Evolutionary conservation across 2,888 invertebrate species (phyloP).

Genomic region (Luperina nickerlii): DNA sequence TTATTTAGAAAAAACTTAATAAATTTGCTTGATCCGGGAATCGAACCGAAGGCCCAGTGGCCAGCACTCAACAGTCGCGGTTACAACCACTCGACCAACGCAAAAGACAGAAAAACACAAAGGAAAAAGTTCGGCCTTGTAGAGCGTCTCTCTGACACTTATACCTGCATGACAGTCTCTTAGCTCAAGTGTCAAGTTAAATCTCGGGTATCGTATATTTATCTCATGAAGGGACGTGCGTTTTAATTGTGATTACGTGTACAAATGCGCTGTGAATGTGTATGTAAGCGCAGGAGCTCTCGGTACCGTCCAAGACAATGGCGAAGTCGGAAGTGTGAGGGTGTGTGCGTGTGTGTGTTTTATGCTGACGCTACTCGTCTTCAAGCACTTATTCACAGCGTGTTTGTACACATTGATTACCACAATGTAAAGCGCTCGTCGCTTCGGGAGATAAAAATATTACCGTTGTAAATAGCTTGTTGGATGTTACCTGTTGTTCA

Average conservation of each 20-base stretch:
- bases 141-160: not conserved
- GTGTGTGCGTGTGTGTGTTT: not conserved
- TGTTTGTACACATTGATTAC: not conserved
- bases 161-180: not conserved
- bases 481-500: constrained; percentile 73
- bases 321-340: not conserved
- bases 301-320: not conserved
- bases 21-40: not conserved
- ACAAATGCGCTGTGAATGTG: not conserved
- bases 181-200: not conserved
- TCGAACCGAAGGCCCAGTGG: not conserved
- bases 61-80: too few relatives aligned
- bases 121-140: not conserved
- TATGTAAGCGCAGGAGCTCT: not conserved
- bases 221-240: not conserved
- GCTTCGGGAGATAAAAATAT: not conserved
- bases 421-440: not conserved
- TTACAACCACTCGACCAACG: not conserved
- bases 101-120: not conserved
- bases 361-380: too few relatives aligned
- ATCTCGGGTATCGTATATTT: not conserved
- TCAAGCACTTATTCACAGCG: not conserved
- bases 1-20: too few relatives aligned
- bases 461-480: not conserved
- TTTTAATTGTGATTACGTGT: not conserved